Conservation (phyloP, 2,888 invertebrate genomes). For the Eupsilia transversa region DNA sequence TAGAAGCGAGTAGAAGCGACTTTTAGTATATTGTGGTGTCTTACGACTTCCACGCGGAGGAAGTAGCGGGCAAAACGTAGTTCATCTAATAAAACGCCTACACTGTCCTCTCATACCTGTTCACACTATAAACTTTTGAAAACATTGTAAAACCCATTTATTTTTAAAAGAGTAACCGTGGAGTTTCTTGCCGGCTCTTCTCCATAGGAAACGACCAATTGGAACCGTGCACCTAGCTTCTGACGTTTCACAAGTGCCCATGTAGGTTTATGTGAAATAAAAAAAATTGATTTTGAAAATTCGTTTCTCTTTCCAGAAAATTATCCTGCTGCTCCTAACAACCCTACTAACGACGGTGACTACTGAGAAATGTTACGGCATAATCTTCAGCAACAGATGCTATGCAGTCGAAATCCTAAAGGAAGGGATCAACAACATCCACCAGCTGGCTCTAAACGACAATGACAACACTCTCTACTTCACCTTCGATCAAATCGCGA, state of each 20-base stretch:
- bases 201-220: no score
- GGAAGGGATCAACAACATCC: conserved; percentile 81
- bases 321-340: conserved; percentile 68
- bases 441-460: conserved; percentile 77
- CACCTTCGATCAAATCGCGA: conserved; percentile 80
- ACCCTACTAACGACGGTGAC: conserved; percentile 65
- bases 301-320: conserved; percentile 53
- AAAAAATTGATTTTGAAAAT: no score
- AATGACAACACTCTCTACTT: conserved; percentile 84
- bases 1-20: no score
- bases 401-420: conserved; percentile 81
- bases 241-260: no score
- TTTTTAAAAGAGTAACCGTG: no score
- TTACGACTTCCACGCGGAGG: not conserved
- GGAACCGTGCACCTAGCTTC: no score
- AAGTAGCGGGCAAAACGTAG: not conserved
- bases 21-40: no score
- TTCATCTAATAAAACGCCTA: conserved; percentile 4
- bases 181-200: no score
- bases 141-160: no score
- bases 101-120: no score
- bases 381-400: conserved; percentile 79
- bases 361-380: conserved; percentile 78
- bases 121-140: no score
- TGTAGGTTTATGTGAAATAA: no score